These are phyloP conservation scores for Poecilobothrus nobilitatus DNA, from an alignment of 2,888 invertebrate genomes.

Conservation along the genomic window DNA sequence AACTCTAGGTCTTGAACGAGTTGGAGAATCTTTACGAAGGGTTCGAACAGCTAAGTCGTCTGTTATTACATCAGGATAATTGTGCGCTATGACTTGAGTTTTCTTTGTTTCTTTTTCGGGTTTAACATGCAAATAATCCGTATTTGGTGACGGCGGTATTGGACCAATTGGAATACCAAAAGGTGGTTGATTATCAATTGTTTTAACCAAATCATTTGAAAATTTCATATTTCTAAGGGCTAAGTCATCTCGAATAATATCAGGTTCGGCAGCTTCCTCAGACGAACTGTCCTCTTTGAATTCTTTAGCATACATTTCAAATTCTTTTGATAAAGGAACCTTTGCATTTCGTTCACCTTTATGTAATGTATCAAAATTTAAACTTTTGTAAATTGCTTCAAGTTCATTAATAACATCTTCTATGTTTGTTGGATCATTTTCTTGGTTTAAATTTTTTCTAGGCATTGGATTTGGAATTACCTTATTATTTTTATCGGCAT, in stretches of 20 bases:
- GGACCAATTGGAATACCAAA: conserved; percentile 87
- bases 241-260: conserved; percentile 75
- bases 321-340: conserved; percentile 35
- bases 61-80: conserved; percentile 65
- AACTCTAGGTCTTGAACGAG: conserved; percentile 30
- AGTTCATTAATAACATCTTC: conserved; percentile 83
- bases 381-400: conserved; percentile 83
- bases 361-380: conserved; percentile 63
- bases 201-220: conserved; percentile 62
- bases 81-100: conserved; percentile 32
- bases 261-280: conserved; percentile 59
- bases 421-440: conserved; percentile 63
- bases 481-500: conserved; percentile 14
- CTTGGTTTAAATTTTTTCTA: conserved; percentile 32
- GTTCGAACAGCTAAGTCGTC: conserved; percentile 83
- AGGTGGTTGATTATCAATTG: conserved; percentile 74
- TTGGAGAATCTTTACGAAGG: conserved; percentile 65
- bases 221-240: conserved; percentile 71
- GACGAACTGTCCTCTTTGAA: conserved; percentile 48
- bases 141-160: conserved; percentile 67
- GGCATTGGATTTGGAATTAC: conserved; percentile 33
- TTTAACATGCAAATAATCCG: conserved; percentile 74
- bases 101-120: conserved; percentile 54
- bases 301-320: conserved; percentile 48
- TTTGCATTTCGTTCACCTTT: conserved; percentile 53